Conservation (phyloP, 2,797 vertebrate genomes). For the Gymnoscopelus braueri region DNA sequence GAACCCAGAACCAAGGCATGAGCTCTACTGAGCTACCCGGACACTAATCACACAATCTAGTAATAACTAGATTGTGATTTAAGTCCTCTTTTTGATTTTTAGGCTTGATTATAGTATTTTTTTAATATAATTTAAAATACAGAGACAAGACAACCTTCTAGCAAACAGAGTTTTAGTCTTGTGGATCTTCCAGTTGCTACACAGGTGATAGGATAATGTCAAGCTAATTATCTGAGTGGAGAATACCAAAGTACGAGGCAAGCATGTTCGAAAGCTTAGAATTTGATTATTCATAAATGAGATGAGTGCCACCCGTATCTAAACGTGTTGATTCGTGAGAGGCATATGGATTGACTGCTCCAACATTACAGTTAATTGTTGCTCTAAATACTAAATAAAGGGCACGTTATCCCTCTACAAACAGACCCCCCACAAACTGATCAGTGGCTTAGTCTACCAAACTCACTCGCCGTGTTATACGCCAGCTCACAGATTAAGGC, state of each 20-base stretch:
- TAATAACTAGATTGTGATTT: too few species aligned
- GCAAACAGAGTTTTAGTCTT: conserved; percentile 29
- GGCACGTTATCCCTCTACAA: conserved; percentile 16
- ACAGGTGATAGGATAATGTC: conserved; percentile 76
- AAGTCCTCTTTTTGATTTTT: too few species aligned
- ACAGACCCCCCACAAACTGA: conserved; percentile 18
- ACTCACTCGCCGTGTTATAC: conserved; percentile 36
- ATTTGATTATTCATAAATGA: conserved; percentile 67
- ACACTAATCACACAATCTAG: too few species aligned
- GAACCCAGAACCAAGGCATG: too few species aligned
- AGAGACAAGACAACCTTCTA: conserved; percentile 30
- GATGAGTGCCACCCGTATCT: conserved; percentile 45
- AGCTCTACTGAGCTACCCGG: too few species aligned
- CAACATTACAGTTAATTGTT: conserved; percentile 38
- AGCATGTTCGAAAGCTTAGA: conserved; percentile 42
- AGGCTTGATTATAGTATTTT: neutral
- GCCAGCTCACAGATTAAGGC: conserved; percentile 15
- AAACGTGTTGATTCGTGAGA: conserved; percentile 40
- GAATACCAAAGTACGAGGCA: conserved; percentile 52
- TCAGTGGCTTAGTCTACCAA: conserved; percentile 21
- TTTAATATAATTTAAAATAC: neutral
- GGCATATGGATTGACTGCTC: conserved; percentile 25
- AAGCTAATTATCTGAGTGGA: conserved; percentile 70
- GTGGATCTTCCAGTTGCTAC: conserved; percentile 42
- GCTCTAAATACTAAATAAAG: conserved; percentile 34